Evolutionary conservation across 2,113 vertebrate species (phyloP), one percentile per base, ranked within the genome.

Genomic region (Corynorhinus townsendii): DNA sequence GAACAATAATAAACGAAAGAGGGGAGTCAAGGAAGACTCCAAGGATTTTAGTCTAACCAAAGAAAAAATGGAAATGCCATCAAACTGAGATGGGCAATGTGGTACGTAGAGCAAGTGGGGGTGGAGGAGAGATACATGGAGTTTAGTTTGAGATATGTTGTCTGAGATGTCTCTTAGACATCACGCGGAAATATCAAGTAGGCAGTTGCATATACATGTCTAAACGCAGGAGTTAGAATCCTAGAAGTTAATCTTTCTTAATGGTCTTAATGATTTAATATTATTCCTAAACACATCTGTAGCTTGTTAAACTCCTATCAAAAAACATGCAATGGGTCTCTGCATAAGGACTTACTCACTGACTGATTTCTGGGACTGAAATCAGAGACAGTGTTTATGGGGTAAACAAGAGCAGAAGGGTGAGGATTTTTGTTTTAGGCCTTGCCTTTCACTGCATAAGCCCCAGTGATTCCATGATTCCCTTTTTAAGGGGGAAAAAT

Each of bases 351-450:
- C 71, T 75, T 84, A 43, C 1, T 90, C 19, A 52, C 24, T 59
- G 45, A 30, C 40, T 52, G 40, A 52, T 86, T 82, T 77, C 95
- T 94, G 80, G 54, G 52, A 43, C 87, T 86, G 79, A 91, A 83
- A 38, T 80, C 86, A 84, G n/a, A 87, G 84, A 86, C 28, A 52
- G 38, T 30, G 47, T 56, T 88, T 40, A 73, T n/a, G 24, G 47
- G 40, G 17, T 86, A 82, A 47, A 72, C 4, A 54, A 76, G 38
- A 47, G 16, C 47, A 16, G 35, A 86, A 89, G 24, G 3, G 17
- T 81, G 38, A 33, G 28, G 5, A 9, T 73, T 95, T 90, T 79
- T 77, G 24, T 87, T 77, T 85, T 14, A 93, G 81, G 14, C 7
- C 12, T 89, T 68, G 26, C 45, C 20, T 93, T 81, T 72, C 24